Percentiles rank a stretch among this genome's conserved stretches.
Conservation (phyloP, 1,140 invertebrate genomes). For the Drosophila grimshawi region DNA sequence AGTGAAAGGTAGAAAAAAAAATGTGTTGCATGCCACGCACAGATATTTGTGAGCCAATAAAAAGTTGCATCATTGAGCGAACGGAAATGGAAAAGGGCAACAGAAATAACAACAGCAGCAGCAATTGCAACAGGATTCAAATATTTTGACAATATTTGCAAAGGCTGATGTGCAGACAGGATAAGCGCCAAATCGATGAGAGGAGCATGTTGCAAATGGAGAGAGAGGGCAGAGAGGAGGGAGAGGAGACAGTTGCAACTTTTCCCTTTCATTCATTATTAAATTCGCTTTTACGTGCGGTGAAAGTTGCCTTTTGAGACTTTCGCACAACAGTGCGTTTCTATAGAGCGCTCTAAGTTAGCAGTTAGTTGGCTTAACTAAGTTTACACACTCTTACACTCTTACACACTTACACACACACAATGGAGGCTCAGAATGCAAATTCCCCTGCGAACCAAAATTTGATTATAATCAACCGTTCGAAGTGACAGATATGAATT, state of each 20-base stretch:
- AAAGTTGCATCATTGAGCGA: slow-evolving; percentile 45
- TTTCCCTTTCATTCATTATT: slow-evolving; percentile 22
- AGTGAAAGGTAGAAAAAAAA: neutral
- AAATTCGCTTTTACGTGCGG: slow-evolving; percentile 36
- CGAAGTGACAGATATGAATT: slow-evolving; percentile 18
- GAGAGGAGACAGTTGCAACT: neutral
- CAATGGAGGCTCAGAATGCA: neutral
- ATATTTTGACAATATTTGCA: slow-evolving; percentile 62
- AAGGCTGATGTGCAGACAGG: slow-evolving; percentile 62
- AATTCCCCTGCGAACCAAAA: slow-evolving; percentile 36
- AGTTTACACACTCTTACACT: slow-evolving; percentile 35
- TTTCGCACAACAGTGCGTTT: slow-evolving; percentile 4
- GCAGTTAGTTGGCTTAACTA: slow-evolving; percentile 65
- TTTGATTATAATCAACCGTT: slow-evolving; percentile 46
- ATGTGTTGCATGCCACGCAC: slow-evolving; percentile 5
- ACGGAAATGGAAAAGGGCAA: slow-evolving; percentile 28
- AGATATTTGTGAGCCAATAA: slow-evolving; percentile 50
- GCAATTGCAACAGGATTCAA: slow-evolving; percentile 31
- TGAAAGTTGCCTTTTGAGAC: slow-evolving; percentile 34
- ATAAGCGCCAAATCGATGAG: slow-evolving; percentile 52
- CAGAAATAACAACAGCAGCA: neutral
- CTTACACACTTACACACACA: slow-evolving; percentile 12
- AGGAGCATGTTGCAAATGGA: neutral
- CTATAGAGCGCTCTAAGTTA: slow-evolving; percentile 28
- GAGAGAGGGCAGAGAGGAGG: neutral